Evolutionary conservation across 2,113 vertebrate species (phyloP).

Genomic region (Lampris incognitus): DNA sequence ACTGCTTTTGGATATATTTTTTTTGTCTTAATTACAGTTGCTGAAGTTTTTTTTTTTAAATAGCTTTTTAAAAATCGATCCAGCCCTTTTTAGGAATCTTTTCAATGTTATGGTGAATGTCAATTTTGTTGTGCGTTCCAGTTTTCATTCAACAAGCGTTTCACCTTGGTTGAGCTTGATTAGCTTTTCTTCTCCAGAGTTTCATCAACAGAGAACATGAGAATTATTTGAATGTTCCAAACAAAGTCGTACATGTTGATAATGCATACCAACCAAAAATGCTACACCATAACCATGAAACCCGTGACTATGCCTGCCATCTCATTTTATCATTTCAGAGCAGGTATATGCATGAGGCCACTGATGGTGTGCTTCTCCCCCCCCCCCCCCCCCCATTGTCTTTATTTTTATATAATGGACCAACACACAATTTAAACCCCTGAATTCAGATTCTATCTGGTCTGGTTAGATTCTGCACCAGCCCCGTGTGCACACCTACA

Average conservation of each 20-base stretch:
- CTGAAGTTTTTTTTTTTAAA: constrained; percentile 39
- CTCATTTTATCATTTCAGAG: constrained; percentile 41
- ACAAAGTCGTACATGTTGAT: constrained; percentile 32
- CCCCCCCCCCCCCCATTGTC: background rate
- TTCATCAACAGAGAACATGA: constrained; percentile 21
- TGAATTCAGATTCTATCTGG: constrained; percentile 23
- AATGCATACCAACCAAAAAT: constrained; percentile 12
- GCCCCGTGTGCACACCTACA: constrained; percentile 62
- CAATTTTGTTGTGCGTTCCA: constrained; percentile 33
- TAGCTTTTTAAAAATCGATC: constrained; percentile 52
- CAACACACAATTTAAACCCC: constrained; percentile 44
- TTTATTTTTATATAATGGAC: constrained; percentile 46
- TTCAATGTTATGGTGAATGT: constrained; percentile 32
- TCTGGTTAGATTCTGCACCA: constrained; percentile 70
- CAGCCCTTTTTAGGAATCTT: constrained; percentile 33
- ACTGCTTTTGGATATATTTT: constrained; percentile 40
- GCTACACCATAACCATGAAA: background rate
- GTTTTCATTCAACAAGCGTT: constrained; percentile 63
- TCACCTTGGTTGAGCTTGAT: constrained; percentile 31
- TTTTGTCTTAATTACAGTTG: constrained; percentile 57
- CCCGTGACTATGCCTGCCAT: constrained; percentile 11
- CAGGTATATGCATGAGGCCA: constrained; percentile 38
- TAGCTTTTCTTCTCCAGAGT: constrained; percentile 7
- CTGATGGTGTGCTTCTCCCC: constrained; percentile 19
- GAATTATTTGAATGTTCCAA: constrained; percentile 46